phyloP scores from a whole-genome alignment of 2,888 invertebrate genomes.

The Calliphora vomitoria region DNA sequence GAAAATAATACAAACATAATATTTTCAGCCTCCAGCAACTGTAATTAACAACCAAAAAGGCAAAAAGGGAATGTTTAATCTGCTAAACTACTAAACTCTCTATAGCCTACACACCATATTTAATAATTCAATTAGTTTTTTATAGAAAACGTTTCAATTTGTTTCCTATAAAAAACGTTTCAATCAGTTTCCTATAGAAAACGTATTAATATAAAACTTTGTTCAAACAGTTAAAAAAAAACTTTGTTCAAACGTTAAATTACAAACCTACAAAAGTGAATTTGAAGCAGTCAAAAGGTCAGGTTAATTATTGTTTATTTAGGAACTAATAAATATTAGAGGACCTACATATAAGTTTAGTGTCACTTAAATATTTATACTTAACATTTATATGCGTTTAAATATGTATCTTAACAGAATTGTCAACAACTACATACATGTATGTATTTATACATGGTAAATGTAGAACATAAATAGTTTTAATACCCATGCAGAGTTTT shows the following conservation, averaged over 20 bases:
- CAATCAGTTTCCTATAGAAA: too few relatives aligned
- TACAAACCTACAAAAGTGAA: too few relatives aligned
- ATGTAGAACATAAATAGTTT: conserved; percentile 27
- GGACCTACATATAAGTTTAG: too few relatives aligned
- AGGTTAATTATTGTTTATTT: too few relatives aligned
- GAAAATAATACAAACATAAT: conserved; percentile 78
- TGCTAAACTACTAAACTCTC: conserved; percentile 56
- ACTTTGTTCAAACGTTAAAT: too few relatives aligned
- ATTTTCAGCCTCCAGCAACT: conserved; percentile 76
- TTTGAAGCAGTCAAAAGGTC: too few relatives aligned
- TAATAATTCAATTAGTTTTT: too few relatives aligned
- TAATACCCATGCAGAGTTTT: conserved; percentile 32
- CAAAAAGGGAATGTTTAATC: conserved; percentile 82
- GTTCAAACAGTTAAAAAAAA: too few relatives aligned
- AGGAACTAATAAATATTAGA: too few relatives aligned
- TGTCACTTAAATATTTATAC: background rate
- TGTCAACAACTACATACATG: background rate
- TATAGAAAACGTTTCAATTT: too few relatives aligned
- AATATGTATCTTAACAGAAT: background rate
- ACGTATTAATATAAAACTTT: too few relatives aligned
- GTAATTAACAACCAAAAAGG: conserved; percentile 84
- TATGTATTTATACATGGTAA: background rate
- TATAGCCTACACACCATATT: conserved; percentile 39
- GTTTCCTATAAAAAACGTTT: too few relatives aligned
- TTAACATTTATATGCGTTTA: background rate